Percentiles rank a stretch among this genome's conserved stretches.
Evolutionary conservation across 2,113 vertebrate genomes (phyloP).

Genomic region (Cheilinus undulatus): DNA sequence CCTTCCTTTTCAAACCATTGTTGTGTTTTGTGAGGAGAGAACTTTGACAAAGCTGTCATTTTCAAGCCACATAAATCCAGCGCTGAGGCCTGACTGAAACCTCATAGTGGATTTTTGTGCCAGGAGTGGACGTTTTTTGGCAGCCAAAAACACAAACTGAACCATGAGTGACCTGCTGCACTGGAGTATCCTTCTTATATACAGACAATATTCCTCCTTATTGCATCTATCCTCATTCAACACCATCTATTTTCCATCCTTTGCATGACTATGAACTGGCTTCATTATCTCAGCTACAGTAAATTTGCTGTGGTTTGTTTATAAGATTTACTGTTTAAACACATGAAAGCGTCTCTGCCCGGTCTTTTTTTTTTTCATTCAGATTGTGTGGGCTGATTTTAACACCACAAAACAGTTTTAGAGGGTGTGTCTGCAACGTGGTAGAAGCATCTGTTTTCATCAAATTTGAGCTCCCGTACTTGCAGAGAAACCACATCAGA

Average conservation of each 20-base stretch:
- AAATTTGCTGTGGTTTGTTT: slow-evolving; percentile 26
- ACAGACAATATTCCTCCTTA: neutral
- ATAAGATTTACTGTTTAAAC: slow-evolving; percentile 22
- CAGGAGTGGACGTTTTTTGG: slow-evolving; percentile 52
- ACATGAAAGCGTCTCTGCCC: slow-evolving; percentile 10
- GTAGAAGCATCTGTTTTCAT: slow-evolving; percentile 68
- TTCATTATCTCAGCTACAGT: neutral
- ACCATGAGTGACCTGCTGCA: slow-evolving; percentile 13
- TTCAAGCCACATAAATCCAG: slow-evolving; percentile 48
- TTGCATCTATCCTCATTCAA: slow-evolving; percentile 3
- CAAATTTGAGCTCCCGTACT: slow-evolving; percentile 22
- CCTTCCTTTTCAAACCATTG: slow-evolving; percentile 31
- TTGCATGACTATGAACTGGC: neutral
- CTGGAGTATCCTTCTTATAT: neutral
- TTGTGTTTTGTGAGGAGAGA: slow-evolving; percentile 31
- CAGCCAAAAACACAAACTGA: slow-evolving; percentile 35
- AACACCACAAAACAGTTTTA: slow-evolving; percentile 39
- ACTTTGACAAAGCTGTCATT: slow-evolving; percentile 56
- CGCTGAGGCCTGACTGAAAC: slow-evolving; percentile 54
- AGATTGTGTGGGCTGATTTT: slow-evolving; percentile 38
- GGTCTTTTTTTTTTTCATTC: slow-evolving; percentile 18
- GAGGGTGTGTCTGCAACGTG: slow-evolving; percentile 58
- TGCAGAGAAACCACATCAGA: slow-evolving; percentile 57
- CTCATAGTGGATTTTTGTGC: slow-evolving; percentile 42
- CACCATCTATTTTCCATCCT: neutral